Evolutionary conservation across 2,888 invertebrate genomes (phyloP), one percentile per base, ranked within the genome.

Genomic region (Anorthoa munda): DNA sequence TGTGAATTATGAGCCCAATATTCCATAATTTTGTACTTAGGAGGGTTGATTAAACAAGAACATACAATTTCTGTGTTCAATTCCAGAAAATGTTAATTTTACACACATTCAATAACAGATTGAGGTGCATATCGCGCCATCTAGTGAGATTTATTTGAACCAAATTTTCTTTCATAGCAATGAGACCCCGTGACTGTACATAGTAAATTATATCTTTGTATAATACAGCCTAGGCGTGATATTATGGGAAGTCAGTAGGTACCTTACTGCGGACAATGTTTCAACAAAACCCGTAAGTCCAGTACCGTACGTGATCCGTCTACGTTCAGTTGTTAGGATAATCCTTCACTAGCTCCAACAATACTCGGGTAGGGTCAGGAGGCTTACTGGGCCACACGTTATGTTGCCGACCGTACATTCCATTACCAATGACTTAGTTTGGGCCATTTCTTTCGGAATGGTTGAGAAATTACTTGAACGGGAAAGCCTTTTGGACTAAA

Each of bases 371-470:
- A 50, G 51, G 66, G 66, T 63, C 26, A 39, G 65, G 5, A 39
- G 66, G 79, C 64, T 70, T 83, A 74, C 39, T 59, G 64, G 56
- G 60, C 66, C 51, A 46, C 64, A 23, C 48, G 60, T 31, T 39
- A 48, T 50, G 58, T 55, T 70, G 56, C 64, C 48, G 51, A 48
- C 45, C 63, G 74, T 13, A 68, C 55, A 79, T 83, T 83, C 69
- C 66, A 69, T 83, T 79, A 66, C 61, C 63, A 66, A 63, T 69
- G 74, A 73, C 82, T 68, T 80, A 66, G 74, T 69, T 66, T 53
- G 51, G 63, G 31, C 51, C 66, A 79, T 79, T 74, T 80, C 80
- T 79, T 73, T 82, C 66, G 58, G 12, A 69, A 66, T 71, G 63
- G 31, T 71, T 77, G 82, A 82, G 78, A 60, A 82, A 79, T 66